phyloP scores from a whole-genome alignment of 2,797 vertebrate species.

The Anguilla megastoma region DNA sequence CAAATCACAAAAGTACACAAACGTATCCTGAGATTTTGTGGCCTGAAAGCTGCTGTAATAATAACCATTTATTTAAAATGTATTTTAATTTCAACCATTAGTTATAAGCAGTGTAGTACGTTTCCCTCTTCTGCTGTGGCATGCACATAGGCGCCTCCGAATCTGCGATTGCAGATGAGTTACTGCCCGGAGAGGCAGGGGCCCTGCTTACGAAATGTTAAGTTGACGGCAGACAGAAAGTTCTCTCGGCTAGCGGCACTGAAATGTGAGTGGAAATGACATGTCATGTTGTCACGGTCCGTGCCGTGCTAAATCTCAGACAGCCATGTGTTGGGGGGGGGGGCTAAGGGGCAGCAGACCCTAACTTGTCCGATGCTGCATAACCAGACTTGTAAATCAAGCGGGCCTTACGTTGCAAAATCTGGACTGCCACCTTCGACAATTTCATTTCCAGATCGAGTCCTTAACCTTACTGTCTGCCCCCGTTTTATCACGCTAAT shows the following conservation, averaged over 20 bases:
- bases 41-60: not conserved
- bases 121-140: slow-evolving; percentile 47
- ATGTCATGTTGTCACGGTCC: slow-evolving; percentile 77
- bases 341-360: not conserved
- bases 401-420: slow-evolving; percentile 6
- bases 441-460: not conserved
- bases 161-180: slow-evolving; percentile 65
- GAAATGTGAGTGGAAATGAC: slow-evolving; percentile 80
- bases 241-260: slow-evolving; percentile 75
- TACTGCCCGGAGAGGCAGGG: slow-evolving; percentile 71
- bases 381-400: not conserved
- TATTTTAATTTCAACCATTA: slow-evolving; percentile 21
- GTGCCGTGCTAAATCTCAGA: slow-evolving; percentile 68
- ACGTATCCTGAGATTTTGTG: not conserved
- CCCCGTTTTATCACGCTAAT: not conserved
- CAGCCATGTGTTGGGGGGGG: slow-evolving; percentile 58
- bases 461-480: not conserved
- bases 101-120: slow-evolving; percentile 48
- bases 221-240: slow-evolving; percentile 76
- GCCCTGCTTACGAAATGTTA: slow-evolving; percentile 68
- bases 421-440: not conserved
- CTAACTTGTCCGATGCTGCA: not conserved
- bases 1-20: not conserved
- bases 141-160: slow-evolving; percentile 49
- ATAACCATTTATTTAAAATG: not conserved